phyloP scores from a whole-genome alignment of 2,888 invertebrate species.

The Hirtodrosophila confusa region DNA sequence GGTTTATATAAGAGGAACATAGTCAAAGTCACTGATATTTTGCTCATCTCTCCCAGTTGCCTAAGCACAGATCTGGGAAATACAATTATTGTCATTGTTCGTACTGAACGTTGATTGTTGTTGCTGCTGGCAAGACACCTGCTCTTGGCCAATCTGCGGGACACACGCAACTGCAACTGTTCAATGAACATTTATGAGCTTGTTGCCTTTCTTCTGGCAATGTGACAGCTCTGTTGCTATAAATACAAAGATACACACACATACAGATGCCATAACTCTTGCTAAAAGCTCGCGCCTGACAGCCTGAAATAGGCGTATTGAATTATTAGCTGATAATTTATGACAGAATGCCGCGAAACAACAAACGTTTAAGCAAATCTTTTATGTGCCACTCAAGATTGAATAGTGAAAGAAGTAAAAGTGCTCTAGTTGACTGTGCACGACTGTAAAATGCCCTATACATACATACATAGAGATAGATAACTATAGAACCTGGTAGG shows the following conservation, averaged over 20 bases:
- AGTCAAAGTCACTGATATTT: too few species aligned
- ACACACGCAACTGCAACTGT: constrained; percentile 32
- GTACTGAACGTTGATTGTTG: not conserved
- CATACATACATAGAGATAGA: not conserved
- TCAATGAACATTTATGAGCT: not conserved
- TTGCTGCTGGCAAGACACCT: constrained; percentile 39
- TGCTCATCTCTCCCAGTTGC: too few species aligned
- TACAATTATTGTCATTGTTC: constrained; percentile 56
- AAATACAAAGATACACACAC: constrained; percentile 42
- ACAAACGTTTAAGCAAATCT: constrained; percentile 41
- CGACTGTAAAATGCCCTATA: constrained; percentile 15
- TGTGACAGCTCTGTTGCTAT: constrained; percentile 55
- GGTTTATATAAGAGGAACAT: too few species aligned
- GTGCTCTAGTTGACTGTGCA: not conserved
- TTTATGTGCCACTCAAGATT: constrained; percentile 3
- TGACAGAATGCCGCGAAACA: constrained; percentile 29
- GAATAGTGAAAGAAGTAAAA: not conserved
- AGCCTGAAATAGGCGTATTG: constrained; percentile 53
- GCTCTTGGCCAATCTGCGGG: constrained; percentile 29
- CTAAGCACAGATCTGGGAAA: constrained; percentile 10
- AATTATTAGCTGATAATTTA: constrained; percentile 62
- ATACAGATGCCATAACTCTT: constrained; percentile 47
- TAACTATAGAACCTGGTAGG: too few species aligned
- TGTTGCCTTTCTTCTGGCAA: constrained; percentile 12
- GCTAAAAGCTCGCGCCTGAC: constrained; percentile 52